These are phyloP conservation scores for Anguilla japonica DNA, from an alignment of 2,113 vertebrate genomes.

Conservation along the genomic window DNA sequence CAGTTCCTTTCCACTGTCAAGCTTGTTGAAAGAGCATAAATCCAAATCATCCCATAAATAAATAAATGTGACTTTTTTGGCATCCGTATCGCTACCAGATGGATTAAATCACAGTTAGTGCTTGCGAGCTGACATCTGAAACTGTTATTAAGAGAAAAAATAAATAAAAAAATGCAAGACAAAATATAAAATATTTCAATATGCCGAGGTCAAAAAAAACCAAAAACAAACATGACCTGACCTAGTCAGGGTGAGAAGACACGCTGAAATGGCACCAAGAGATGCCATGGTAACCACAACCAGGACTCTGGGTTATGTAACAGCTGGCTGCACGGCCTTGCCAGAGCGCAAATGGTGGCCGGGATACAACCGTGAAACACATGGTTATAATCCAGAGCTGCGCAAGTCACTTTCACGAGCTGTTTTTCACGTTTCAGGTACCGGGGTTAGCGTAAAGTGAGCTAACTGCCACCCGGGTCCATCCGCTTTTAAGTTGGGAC, in stretches of 20 bases:
- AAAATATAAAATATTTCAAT: not conserved
- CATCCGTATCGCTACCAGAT: not conserved
- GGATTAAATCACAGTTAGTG: not conserved
- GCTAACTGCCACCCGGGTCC: conserved; percentile 5
- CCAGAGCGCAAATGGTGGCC: not conserved
- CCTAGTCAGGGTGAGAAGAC: not conserved
- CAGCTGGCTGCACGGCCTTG: not conserved
- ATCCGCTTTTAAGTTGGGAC: not conserved
- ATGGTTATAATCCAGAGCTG: conserved; percentile 21
- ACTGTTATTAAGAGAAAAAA: not conserved
- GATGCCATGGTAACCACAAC: not conserved
- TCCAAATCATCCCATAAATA: not conserved
- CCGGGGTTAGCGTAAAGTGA: not conserved
- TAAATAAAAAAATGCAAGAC: no score
- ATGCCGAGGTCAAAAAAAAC: not conserved
- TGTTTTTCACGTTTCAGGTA: not conserved
- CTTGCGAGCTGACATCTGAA: not conserved
- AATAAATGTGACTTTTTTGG: not conserved
- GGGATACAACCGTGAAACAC: conserved; percentile 2
- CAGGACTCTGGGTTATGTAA: not conserved
- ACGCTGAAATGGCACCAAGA: not conserved
- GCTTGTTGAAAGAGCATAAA: not conserved
- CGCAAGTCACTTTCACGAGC: not conserved
- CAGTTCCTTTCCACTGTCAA: not conserved
- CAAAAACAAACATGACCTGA: not conserved